Conservation (phyloP, 1,140 invertebrate species). For the Mactra quadrangularis region DNA sequence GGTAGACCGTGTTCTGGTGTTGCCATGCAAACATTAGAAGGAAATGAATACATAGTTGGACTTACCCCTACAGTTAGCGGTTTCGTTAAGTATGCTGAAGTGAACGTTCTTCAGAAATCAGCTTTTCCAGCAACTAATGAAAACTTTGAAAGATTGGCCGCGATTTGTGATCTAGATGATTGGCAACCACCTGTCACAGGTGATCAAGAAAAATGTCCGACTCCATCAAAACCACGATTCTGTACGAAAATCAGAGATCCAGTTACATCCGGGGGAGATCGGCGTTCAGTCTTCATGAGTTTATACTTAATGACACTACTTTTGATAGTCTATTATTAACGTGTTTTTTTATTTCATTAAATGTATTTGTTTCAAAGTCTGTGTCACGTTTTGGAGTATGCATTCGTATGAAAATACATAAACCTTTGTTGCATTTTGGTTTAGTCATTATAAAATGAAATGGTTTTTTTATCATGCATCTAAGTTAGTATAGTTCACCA, state of each 20-base stretch:
- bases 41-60: conserved; percentile 42
- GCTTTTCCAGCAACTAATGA: conserved; percentile 46
- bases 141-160: conserved; percentile 39
- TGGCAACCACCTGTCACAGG: conserved; percentile 33
- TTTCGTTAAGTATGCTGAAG: conserved; percentile 41
- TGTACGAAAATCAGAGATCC: conserved; percentile 51
- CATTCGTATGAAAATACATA: no score
- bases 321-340: no score
- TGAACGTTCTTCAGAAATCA: conserved; percentile 34
- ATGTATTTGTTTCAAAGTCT: no score
- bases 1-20: conserved; percentile 36
- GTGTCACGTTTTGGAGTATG: no score
- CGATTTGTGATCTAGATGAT: conserved; percentile 44
- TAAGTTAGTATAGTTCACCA: no score
- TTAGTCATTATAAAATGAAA: no score
- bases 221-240: conserved; percentile 37
- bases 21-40: conserved; percentile 16
- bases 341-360: no score
- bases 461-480: no score
- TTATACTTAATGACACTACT: no score
- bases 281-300: no score
- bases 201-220: conserved; percentile 17
- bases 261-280: no score
- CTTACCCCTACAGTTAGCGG: conserved; percentile 20
- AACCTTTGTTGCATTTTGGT: no score